Conservation (phyloP, 2,113 vertebrate genomes). For the Mixornis gularis region DNA sequence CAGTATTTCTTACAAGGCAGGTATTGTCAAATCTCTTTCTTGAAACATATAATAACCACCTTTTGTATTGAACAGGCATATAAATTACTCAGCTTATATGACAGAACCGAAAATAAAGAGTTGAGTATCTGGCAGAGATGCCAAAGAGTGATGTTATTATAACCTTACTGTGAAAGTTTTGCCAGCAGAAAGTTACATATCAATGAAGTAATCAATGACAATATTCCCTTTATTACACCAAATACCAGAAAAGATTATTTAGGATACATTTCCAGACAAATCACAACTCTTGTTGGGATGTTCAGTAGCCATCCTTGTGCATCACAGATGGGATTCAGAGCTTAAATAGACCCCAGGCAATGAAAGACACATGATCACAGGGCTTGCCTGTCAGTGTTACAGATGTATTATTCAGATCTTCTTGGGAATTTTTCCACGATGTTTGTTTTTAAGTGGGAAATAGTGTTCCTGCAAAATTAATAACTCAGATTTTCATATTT, state of each 20-base stretch:
- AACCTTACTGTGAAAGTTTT: constrained; percentile 39
- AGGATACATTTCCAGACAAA: not conserved
- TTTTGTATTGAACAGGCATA: constrained; percentile 36
- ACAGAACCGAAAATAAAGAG: constrained; percentile 56
- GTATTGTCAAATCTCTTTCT: constrained; percentile 56
- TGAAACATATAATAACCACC: constrained; percentile 59
- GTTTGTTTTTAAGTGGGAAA: not conserved
- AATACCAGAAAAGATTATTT: not conserved
- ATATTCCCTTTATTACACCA: not conserved
- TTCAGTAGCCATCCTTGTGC: not conserved
- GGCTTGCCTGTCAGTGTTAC: not conserved
- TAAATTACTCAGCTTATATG: constrained; percentile 56
- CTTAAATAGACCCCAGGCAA: not conserved
- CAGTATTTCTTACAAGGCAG: constrained; percentile 35
- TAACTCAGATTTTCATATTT: not conserved
- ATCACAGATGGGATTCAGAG: not conserved
- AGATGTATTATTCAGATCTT: not conserved
- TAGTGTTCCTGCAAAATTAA: not conserved
- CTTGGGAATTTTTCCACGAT: not conserved
- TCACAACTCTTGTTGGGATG: not conserved
- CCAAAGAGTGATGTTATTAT: constrained; percentile 41
- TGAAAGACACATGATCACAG: not conserved
- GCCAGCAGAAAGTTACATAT: constrained; percentile 25
- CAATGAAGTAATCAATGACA: not conserved
- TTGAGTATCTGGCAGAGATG: constrained; percentile 41